These are phyloP conservation scores for Axis porcinus DNA, from an alignment of 2,113 vertebrate genomes.

Conservation along the genomic window DNA sequence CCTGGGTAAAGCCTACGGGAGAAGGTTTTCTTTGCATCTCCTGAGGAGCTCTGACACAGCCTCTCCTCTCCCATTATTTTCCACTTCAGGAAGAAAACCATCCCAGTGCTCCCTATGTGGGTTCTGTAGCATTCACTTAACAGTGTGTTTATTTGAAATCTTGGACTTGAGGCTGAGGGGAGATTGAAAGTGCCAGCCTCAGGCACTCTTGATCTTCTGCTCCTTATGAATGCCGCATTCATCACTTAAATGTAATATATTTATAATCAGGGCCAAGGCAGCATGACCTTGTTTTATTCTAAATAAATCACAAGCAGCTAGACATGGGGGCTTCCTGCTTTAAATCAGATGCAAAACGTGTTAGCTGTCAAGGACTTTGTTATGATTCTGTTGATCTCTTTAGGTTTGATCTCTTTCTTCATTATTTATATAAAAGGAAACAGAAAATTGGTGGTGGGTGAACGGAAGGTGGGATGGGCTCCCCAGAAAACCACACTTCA, in stretches of 20 bases:
- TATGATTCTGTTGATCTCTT: constrained; percentile 58
- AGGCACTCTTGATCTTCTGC: constrained; percentile 59
- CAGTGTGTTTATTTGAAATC: constrained; percentile 51
- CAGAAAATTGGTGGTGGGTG: neutral
- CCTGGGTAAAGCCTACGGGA: neutral
- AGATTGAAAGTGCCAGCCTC: constrained; percentile 62
- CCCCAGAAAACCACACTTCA: neutral
- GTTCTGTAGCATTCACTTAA: constrained; percentile 43
- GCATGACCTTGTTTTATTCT: constrained; percentile 61
- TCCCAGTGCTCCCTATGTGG: neutral
- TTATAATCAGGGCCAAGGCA: constrained; percentile 65
- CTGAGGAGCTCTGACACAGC: neutral
- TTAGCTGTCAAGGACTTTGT: constrained; percentile 27
- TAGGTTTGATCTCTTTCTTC: constrained; percentile 56
- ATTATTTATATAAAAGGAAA: constrained; percentile 42
- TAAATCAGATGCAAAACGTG: constrained; percentile 61
- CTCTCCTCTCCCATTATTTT: neutral
- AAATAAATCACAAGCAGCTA: constrained; percentile 67
- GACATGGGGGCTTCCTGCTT: constrained; percentile 5
- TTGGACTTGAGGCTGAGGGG: neutral
- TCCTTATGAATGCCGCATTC: constrained; percentile 52
- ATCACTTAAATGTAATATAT: constrained; percentile 65
- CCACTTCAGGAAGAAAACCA: constrained; percentile 40
- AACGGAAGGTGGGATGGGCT: neutral
- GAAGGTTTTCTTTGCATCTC: neutral